phyloP scores from a whole-genome alignment of 2,113 vertebrate genomes.

The Passerina amoena region DNA sequence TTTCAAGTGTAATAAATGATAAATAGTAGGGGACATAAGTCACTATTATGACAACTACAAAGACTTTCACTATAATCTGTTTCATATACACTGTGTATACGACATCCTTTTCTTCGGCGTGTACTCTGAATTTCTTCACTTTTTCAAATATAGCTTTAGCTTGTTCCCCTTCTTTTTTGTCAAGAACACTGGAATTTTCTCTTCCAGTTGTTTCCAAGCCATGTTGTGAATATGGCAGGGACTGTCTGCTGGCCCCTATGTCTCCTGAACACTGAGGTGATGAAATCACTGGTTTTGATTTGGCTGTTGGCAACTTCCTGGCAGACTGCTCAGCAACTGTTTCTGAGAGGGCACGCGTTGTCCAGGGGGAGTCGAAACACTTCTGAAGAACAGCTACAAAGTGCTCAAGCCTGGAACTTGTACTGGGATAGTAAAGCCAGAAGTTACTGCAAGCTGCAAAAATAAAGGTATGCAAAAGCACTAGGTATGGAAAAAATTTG shows the following conservation, averaged over 20 bases:
- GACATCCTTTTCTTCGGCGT: conserved; percentile 83
- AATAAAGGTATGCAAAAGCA: conserved; percentile 83
- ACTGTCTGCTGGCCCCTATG: conserved; percentile 68
- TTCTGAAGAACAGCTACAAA: conserved; percentile 85
- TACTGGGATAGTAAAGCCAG: conserved; percentile 86
- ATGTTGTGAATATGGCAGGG: conserved; percentile 65
- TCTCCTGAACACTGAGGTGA: conserved; percentile 69
- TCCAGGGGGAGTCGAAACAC: conserved; percentile 87
- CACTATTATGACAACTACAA: conserved; percentile 79
- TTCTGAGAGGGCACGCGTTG: conserved; percentile 83
- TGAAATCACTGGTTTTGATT: conserved; percentile 68
- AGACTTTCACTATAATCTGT: conserved; percentile 84
- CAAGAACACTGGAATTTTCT: conserved; percentile 79
- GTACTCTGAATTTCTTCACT: conserved; percentile 81
- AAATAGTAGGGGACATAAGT: conserved; percentile 80
- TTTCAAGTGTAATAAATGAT: conserved; percentile 79
- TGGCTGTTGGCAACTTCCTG: conserved; percentile 65
- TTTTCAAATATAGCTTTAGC: conserved; percentile 89
- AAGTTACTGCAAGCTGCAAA: conserved; percentile 85
- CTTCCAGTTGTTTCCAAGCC: conserved; percentile 75
- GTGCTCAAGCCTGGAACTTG: conserved; percentile 83
- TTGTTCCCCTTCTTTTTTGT: conserved; percentile 86
- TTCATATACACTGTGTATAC: conserved; percentile 83
- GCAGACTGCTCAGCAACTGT: conserved; percentile 81
- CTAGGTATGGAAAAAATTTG: conserved; percentile 86